Evolutionary conservation across 2,888 invertebrate species (phyloP), one percentile per base, ranked within the genome.

Genomic region (Tetheella fluctuosa): DNA sequence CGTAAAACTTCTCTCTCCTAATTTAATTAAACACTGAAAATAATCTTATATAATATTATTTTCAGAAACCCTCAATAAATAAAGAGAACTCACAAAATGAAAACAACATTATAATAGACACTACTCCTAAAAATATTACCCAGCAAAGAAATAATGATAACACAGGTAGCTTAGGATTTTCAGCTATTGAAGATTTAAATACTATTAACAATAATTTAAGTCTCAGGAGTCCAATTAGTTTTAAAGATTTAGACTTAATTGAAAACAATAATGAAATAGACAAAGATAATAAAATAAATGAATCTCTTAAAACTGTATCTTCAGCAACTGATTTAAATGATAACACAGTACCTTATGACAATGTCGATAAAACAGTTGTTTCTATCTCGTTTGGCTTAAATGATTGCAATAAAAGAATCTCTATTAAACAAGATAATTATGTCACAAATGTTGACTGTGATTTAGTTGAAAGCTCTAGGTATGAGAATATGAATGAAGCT

Each of bases 391-490:
- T 91, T 66, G 81, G 80, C 30, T 57, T 90, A 48, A 74, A 68
- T 23, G 70, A 89, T 59, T 87, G 83, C 73, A 71, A 83, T 20
- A 88, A 83, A 66, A 80, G 81, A 67, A 67, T 90, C 23, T 61
- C 62, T 42, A 63, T 89, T 17, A 67, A 77, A 17, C 73, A 78
- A 60, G 69, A 76, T 20, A 64, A 84, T 63, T 74, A 77, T n/a
- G 60, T 75, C 25, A 77, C 81, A 7, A 76, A 74, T 61, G 70
- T 90, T 57, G 80, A 88, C 62, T 91, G 89, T 67, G 84, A 88
- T 48, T 20, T 48, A 65, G 59, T 91, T 2, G 88, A 88, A 73
- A 70, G 68, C 23, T 81, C 42, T 68, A 10, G 80, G n/a, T n/a
- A 84, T 56, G 83, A 83, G 67, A 79, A 79, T 54, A 83, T 83